Percentiles rank a stretch among this genome's conserved stretches.
phyloP scores from a whole-genome alignment of 2,113 vertebrate species.

The Apteryx owenii region DNA sequence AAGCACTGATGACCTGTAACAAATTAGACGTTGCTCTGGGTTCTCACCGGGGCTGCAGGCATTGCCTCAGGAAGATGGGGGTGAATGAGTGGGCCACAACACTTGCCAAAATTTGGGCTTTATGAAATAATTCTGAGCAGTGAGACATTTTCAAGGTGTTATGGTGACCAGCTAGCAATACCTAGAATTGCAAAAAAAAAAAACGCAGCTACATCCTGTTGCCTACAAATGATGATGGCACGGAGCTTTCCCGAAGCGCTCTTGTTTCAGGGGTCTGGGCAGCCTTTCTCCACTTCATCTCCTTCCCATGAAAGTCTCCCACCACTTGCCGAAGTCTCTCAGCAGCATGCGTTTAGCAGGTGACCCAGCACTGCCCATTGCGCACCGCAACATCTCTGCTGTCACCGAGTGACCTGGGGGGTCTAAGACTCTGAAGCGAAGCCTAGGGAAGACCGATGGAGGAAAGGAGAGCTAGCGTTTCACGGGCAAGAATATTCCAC shows the following conservation, averaged over 20 bases:
- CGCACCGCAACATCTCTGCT: background rate
- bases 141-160: background rate
- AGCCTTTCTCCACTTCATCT: background rate
- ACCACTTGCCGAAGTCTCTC: background rate
- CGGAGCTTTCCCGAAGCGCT: background rate
- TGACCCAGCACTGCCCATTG: no score
- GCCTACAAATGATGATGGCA: background rate
- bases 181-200: background rate
- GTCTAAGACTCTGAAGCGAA: no score
- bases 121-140: background rate
- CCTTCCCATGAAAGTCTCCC: background rate
- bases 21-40: background rate
- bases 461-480: no score
- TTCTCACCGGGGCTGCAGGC: accelerated
- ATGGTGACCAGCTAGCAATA: no score
- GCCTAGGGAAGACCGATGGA: no score
- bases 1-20: background rate
- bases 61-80: background rate
- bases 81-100: background rate
- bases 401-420: no score
- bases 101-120: background rate
- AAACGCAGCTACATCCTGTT: background rate
- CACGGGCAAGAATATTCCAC: no score
- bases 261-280: background rate
- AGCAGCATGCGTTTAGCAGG: no score